Evolutionary conservation across 1,140 invertebrate species (phyloP).

Genomic region (honey bee (Apis mellifera)): Amel_HAv3.1 CM009944.2:6798001-6798500

Average conservation of each 20-base stretch:
- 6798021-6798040: slow-evolving; percentile 3
- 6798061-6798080: neutral
- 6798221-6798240: slow-evolving; percentile 49
- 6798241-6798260: slow-evolving; percentile 64
- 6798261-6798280: slow-evolving; percentile 48
- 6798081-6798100: slow-evolving; percentile 3
- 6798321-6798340: slow-evolving; percentile 61
- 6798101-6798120: slow-evolving; percentile 30
- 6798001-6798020: slow-evolving; percentile 1
- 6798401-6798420: slow-evolving; percentile 52
- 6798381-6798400: slow-evolving; percentile 40
- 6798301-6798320: slow-evolving; percentile 9
- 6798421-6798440: slow-evolving; percentile 16
- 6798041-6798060: neutral
- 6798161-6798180: slow-evolving; percentile 33
- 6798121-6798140: slow-evolving; percentile 28
- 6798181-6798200: slow-evolving; percentile 2
- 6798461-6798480: slow-evolving; percentile 27
- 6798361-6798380: slow-evolving; percentile 56
- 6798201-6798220: slow-evolving; percentile 29
- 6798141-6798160: slow-evolving; percentile 34
- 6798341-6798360: slow-evolving; percentile 51
- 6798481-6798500: slow-evolving; percentile 39
- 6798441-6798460: slow-evolving; percentile 17
- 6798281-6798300: slow-evolving; percentile 37